These are phyloP conservation scores for Erpetoichthys calabaricus DNA, from an alignment of 2,797 vertebrate genomes.

Conservation along the genomic window DNA sequence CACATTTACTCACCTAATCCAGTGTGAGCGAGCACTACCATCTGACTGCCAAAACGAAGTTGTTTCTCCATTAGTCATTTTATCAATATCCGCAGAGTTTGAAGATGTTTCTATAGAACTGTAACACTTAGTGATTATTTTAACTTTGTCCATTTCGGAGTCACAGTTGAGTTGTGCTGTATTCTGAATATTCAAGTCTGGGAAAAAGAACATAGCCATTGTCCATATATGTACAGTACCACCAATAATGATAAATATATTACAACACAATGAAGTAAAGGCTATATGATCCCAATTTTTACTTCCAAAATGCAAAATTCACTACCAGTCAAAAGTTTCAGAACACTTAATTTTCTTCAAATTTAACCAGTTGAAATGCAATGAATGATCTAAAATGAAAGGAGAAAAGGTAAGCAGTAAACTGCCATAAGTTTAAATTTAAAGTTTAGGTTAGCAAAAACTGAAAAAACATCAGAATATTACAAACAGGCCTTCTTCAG, in stretches of 20 bases:
- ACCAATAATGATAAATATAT: background rate
- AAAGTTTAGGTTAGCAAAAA: no score
- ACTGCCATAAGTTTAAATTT: no score
- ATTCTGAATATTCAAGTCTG: conserved; percentile 62
- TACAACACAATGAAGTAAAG: conserved; percentile 30
- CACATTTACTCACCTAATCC: conserved; percentile 69
- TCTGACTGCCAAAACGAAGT: conserved; percentile 93
- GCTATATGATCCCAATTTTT: background rate
- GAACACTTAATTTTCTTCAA: no score
- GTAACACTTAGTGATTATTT: conserved; percentile 82
- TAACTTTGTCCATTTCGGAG: conserved; percentile 75
- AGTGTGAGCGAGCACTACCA: conserved; percentile 86
- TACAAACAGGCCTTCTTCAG: no score
- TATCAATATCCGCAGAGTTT: conserved; percentile 72
- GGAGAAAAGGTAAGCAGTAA: no score
- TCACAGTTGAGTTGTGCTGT: conserved; percentile 62
- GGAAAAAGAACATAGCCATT: background rate
- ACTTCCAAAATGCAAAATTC: no score
- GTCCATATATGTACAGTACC: background rate
- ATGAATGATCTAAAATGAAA: no score
- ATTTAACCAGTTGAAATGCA: no score
- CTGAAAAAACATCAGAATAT: no score
- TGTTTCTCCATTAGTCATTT: conserved; percentile 90
- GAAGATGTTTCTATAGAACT: conserved; percentile 84
- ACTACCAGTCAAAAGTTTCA: no score